phyloP scores from a whole-genome alignment of 2,113 vertebrate genomes.

The Bubalus kerabau region DNA sequence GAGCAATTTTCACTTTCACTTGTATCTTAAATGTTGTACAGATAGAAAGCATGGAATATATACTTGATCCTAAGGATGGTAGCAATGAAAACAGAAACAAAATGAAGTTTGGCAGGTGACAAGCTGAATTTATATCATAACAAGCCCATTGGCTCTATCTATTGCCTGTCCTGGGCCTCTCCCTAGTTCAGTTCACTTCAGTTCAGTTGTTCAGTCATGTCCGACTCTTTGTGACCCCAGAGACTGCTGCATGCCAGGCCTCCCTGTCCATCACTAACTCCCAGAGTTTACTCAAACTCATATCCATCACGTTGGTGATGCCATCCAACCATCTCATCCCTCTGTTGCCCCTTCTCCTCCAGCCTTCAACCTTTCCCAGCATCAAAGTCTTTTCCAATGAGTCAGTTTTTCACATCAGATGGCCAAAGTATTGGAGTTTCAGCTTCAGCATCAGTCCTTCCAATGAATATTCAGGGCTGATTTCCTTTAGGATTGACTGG shows the following conservation, averaged over 20 bases:
- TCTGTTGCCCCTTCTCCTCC: not conserved
- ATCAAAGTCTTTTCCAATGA: not conserved
- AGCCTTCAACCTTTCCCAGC: not conserved
- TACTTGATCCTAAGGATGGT: not conserved
- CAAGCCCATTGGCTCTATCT: not conserved
- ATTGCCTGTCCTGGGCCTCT: not conserved
- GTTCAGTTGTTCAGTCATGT: not conserved
- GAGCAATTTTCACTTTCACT: not conserved
- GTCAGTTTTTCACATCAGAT: not conserved
- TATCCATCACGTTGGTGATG: accelerated
- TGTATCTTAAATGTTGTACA: not conserved
- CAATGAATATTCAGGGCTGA: not conserved
- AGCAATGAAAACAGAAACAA: constrained; percentile 18
- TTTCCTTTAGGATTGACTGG: not conserved
- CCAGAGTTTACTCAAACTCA: not conserved
- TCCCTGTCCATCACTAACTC: not conserved
- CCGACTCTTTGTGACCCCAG: not conserved
- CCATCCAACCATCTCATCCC: not conserved
- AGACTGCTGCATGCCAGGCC: not conserved
- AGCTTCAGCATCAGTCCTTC: not conserved
- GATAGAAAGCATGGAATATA: not conserved
- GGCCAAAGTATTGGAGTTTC: not conserved
- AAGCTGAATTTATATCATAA: not conserved
- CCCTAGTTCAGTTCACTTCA: not conserved
- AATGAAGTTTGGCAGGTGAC: not conserved